Conservation (phyloP, 2,113 vertebrate species). For the Hippocampus abdominalis region DNA sequence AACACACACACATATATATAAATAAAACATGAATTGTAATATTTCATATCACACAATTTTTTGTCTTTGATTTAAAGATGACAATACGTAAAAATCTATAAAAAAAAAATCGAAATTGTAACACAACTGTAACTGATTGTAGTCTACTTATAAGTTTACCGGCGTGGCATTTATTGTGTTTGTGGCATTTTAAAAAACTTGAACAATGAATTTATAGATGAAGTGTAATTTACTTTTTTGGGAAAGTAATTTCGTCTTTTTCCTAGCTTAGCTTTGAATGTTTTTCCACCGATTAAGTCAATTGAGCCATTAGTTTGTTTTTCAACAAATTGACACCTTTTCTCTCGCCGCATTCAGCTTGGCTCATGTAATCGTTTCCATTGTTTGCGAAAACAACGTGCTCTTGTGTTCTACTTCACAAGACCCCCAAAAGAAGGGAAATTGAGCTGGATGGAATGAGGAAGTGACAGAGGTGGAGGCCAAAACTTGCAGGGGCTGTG, state of each 20-base stretch:
- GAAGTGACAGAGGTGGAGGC: constrained; percentile 40
- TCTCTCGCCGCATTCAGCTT: constrained; percentile 21
- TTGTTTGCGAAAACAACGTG: constrained; percentile 27
- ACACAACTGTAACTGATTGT: neutral
- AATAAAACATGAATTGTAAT: too few relatives aligned
- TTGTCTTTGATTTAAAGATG: too few relatives aligned
- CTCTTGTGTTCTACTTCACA: constrained; percentile 24
- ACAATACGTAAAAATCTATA: too few relatives aligned
- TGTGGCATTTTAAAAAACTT: neutral
- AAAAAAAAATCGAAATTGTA: too few relatives aligned
- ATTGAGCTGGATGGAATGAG: constrained; percentile 43
- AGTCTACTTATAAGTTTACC: neutral
- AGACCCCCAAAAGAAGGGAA: constrained; percentile 18
- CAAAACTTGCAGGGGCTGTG: constrained; percentile 2
- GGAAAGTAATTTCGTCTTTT: too few relatives aligned
- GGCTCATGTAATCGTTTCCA: constrained; percentile 13
- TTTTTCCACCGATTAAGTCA: neutral
- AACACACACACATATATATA: too few relatives aligned
- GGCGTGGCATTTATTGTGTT: neutral
- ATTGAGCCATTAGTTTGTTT: neutral
- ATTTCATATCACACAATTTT: too few relatives aligned
- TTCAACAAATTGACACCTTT: neutral
- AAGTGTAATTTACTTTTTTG: neutral
- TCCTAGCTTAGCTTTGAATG: too few relatives aligned
- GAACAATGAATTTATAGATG: neutral